phyloP scores from a whole-genome alignment of 2,888 invertebrate species.

The Zeuzera pyrina region DNA sequence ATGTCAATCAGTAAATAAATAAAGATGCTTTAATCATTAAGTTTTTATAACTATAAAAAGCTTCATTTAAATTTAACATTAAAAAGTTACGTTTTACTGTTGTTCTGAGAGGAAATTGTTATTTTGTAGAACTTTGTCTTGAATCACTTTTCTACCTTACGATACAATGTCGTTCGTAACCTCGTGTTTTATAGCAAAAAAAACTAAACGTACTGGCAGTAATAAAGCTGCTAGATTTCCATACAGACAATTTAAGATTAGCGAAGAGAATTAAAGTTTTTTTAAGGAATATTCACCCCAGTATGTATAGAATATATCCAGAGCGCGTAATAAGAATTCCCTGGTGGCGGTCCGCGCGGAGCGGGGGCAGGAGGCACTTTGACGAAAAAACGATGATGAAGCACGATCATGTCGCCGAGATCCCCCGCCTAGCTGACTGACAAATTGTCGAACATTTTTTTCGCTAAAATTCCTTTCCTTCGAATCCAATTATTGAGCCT shows the following conservation, averaged over 20 bases:
- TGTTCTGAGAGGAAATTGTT: constrained; percentile 20
- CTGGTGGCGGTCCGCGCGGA: constrained; percentile 28
- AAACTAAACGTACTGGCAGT: constrained; percentile 52
- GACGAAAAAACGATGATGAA: constrained; percentile 62
- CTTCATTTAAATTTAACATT: too few species aligned
- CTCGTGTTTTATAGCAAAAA: constrained; percentile 52
- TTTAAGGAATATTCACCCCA: constrained; percentile 48
- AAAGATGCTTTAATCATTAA: too few species aligned
- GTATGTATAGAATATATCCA: constrained; percentile 48
- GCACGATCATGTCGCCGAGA: constrained; percentile 52
- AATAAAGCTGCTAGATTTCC: constrained; percentile 57
- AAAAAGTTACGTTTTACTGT: too few species aligned
- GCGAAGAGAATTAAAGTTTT: constrained; percentile 56
- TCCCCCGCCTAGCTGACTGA: constrained; percentile 52
- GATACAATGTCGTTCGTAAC: constrained; percentile 39
- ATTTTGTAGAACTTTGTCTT: constrained; percentile 29
- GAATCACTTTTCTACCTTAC: constrained; percentile 37
- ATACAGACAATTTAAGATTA: constrained; percentile 47
- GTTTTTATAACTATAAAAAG: too few species aligned
- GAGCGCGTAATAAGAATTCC: constrained; percentile 56
- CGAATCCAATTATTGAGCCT: constrained; percentile 57
- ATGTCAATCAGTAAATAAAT: too few species aligned
- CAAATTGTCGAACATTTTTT: constrained; percentile 61
- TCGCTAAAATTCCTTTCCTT: constrained; percentile 52
- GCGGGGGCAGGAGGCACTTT: constrained; percentile 37